Evolutionary conservation across 1,140 invertebrate species (phyloP), one percentile per base, ranked within the genome.

Genomic region (Hirudo medicinalis): DNA sequence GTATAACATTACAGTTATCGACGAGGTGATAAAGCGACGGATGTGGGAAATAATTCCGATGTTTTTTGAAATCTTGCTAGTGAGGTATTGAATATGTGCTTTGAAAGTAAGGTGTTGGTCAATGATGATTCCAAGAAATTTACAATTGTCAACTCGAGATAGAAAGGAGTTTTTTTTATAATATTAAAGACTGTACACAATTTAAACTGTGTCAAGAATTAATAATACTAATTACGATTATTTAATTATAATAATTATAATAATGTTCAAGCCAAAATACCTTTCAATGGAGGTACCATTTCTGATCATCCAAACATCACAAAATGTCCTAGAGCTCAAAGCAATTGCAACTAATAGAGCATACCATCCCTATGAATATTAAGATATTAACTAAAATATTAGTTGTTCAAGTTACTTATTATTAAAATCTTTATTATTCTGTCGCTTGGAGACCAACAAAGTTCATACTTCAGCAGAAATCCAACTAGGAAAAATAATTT

Each of bases 301-400:
- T 76, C 91, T 89, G 75, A 99, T 98, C 84, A 97, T 89, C 92
- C 93, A 98, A 67, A 99, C 86, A 84, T 99, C 95, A 79, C 92
- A 96, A 32, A 94, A 85, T 0, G 94, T 96, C 78, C 94, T 86
- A 8, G 89, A 86, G 15, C 96, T 84, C 13, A 99, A 83, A 32
- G 91, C 87, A 13, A 81, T 76, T 9, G 93, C 93, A 57, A 98
- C 89, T 13, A 96, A 78, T 3, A 87, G 73, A 78, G 95, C 83
- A 74, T 91, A 91, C 60, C 88, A 90, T 72, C 86, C 84, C 84
- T 95, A 73, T 32, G 77, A 75, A 57, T 72, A 55, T 70, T 22
- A 72, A 25, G 70, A 60, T 67, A 54, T 53, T 25, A 29, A 63
- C 25, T 53, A 63, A 67, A 20, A 72, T 25, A 67, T 32, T 19